Percentiles rank a stretch among this genome's conserved stretches.
These are phyloP conservation scores for Dendrophyllia cribrosa DNA, from an alignment of 64 coral and sea anemone species.

Conservation along the genomic window DNA sequence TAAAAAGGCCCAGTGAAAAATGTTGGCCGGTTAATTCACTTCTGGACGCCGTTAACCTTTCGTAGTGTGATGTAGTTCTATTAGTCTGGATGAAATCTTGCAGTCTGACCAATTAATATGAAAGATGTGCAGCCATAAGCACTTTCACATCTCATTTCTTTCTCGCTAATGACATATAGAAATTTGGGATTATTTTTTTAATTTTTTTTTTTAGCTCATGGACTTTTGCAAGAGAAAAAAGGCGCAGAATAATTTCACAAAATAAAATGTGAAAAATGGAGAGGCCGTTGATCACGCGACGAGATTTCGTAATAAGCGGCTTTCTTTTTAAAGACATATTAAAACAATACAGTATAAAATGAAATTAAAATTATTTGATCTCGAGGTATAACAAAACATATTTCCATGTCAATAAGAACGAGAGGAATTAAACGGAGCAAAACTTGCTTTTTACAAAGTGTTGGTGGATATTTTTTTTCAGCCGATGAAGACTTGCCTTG, in stretches of 20 bases:
- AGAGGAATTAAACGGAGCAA: neutral
- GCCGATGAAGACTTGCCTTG: neutral
- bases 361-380: neutral
- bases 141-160: neutral
- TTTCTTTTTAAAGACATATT: slow-evolving; percentile 36
- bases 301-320: slow-evolving; percentile 17
- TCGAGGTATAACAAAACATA: neutral
- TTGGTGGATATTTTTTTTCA: neutral
- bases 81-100: too few relatives aligned
- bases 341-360: slow-evolving; percentile 21
- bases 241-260: neutral
- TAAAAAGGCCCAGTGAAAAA: too few relatives aligned
- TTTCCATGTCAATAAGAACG: neutral
- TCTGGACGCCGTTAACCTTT: too few relatives aligned
- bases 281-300: neutral
- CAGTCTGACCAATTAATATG: too few relatives aligned
- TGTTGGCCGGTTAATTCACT: too few relatives aligned
- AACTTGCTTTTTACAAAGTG: neutral
- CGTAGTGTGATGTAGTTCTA: too few relatives aligned
- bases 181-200: neutral
- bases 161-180: neutral
- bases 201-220: neutral
- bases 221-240: neutral
- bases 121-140: neutral
- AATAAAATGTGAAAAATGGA: slow-evolving; percentile 31